A percentile compares a stretch with the other conserved stretches of the same genome.
These are phyloP conservation scores for Trachythela sp. DNA, from an alignment of 64 coral and sea anemone species.

Conservation along the genomic window DNA sequence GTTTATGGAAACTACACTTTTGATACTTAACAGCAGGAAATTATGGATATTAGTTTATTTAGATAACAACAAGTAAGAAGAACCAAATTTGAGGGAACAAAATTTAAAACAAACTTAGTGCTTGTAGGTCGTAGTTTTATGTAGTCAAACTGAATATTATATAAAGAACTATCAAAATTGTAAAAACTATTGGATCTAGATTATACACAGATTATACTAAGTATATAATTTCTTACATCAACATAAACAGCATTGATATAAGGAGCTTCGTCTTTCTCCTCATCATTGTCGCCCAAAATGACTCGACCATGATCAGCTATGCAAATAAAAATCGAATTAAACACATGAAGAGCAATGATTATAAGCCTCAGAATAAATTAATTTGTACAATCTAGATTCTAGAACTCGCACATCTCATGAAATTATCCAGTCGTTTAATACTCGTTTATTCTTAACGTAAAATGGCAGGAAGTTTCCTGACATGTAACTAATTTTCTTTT, in stretches of 20 bases:
- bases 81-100: too few species aligned
- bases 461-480: too few species aligned
- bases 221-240: conserved; percentile 49
- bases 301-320: conserved; percentile 86
- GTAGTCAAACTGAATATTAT: neutral
- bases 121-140: too few species aligned
- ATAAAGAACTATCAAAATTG: neutral
- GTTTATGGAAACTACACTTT: too few species aligned
- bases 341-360: neutral
- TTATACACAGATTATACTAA: neutral
- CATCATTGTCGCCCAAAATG: conserved; percentile 70
- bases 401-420: too few species aligned
- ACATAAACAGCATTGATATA: conserved; percentile 94
- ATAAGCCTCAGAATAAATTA: neutral
- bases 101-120: too few species aligned
- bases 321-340: neutral
- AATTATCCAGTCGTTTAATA: too few species aligned
- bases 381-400: neutral
- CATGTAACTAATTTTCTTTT: too few species aligned
- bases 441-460: too few species aligned
- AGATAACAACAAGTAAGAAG: too few species aligned
- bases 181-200: neutral
- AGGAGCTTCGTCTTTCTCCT: conserved; percentile 78
- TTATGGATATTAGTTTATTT: too few species aligned
- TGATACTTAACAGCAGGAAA: too few species aligned